phyloP scores from a whole-genome alignment of 2,113 vertebrate species.

The Theropithecus gelada region DNA sequence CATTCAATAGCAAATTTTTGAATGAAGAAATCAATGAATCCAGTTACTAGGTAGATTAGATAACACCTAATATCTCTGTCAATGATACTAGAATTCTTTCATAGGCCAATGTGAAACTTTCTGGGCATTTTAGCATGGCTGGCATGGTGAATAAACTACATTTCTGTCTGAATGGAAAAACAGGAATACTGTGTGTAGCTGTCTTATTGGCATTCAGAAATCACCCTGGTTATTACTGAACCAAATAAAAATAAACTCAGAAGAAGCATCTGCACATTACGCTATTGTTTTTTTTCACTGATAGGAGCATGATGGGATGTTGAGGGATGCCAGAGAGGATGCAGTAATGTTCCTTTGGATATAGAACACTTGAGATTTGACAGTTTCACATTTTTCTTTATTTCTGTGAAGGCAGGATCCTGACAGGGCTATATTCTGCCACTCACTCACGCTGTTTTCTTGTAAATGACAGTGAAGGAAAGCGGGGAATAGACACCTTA shows the following conservation, averaged over 20 bases:
- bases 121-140: neutral
- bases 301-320: constrained; percentile 51
- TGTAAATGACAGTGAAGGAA: constrained; percentile 80
- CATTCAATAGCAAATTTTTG: neutral
- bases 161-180: neutral
- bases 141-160: neutral
- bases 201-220: constrained; percentile 11
- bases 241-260: constrained; percentile 54
- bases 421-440: constrained; percentile 84
- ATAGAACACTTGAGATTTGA: constrained; percentile 83
- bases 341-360: constrained; percentile 80
- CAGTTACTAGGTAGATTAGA: neutral
- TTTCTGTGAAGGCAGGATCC: constrained; percentile 81
- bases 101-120: neutral
- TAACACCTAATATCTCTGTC: neutral
- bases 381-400: constrained; percentile 86
- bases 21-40: neutral
- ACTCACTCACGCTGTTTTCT: constrained; percentile 82
- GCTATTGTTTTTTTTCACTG: neutral
- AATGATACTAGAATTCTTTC: neutral
- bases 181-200: neutral
- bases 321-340: constrained; percentile 73
- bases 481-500: constrained; percentile 80
- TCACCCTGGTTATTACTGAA: neutral
- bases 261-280: neutral